phyloP scores from a whole-genome alignment of 1,140 invertebrate genomes.

The honey bee (Apis mellifera) region Amel_HAv3.1 CM009933.2:8506501-8507000 shows the following conservation, averaged over 20 bases:
- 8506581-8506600: too few species aligned
- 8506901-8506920: too few species aligned
- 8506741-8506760: slow-evolving; percentile 64
- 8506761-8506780: slow-evolving; percentile 34
- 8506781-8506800: slow-evolving; percentile 40
- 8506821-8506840: slow-evolving; percentile 38
- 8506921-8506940: too few species aligned
- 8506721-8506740: slow-evolving; percentile 66
- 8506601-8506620: not conserved
- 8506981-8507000: too few species aligned
- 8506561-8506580: too few species aligned
- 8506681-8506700: slow-evolving; percentile 36
- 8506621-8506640: slow-evolving; percentile 51
- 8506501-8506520: too few species aligned
- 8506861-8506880: not conserved
- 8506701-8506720: slow-evolving; percentile 74
- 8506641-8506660: slow-evolving; percentile 36
- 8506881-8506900: not conserved
- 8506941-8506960: too few species aligned
- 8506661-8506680: slow-evolving; percentile 27
- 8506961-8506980: too few species aligned
- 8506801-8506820: not conserved
- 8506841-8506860: slow-evolving; percentile 32
- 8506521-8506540: too few species aligned
- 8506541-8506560: too few species aligned